Base-by-base conservation (phyloP, 2,113 vertebrate genomes). In the Arizona elegans region DNA sequence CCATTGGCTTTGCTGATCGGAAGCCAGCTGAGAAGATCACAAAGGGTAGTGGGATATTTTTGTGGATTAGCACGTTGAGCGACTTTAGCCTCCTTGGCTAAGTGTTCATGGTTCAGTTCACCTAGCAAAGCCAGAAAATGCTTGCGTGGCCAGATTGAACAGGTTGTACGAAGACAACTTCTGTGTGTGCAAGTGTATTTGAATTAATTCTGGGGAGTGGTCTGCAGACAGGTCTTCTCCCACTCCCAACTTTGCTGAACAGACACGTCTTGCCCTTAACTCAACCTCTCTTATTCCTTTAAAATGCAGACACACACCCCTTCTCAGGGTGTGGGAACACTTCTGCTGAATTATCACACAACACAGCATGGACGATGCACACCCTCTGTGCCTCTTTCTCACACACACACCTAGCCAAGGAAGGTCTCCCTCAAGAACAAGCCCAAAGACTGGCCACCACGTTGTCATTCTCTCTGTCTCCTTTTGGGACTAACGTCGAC, bases 321-420 rank as follows among this genome's bases (percentile, higher is more conserved):
- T 43, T 29, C 12, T 0, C 17, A 70, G 92, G 89, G 92, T 53
- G 89, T 91, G 92, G 89, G 92, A 75, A 93, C 85, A 3, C 59
- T 70, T 65, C 24, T 1, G 23, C 55, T 50, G 4, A 4, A 62
- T 91, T 93, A 93, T 93, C 89, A 90, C 50, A 87, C 47, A 90
- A 85, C 92, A 92, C 94, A 62, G 90, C 94, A 87, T 50, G 90
- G 90, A 92, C 56, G 93, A 3, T 47, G 15, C 52, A 90, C 89
- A 56, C 89, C 58, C 85, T 38, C 8, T 11, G 15, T 19, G 38
- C 52, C 89, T 50, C 24, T 38, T 24, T 91, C n/a, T 43, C 65
- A 15, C 52, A 10, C 21, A 53, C 38, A 24, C 11, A 89, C 55
- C 56, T 15, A 54, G 5, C 26, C 87, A 88, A 19, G 55, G 38